Evolutionary conservation across 2,113 vertebrate species (phyloP).

Genomic region (Hypanus sabinus): DNA sequence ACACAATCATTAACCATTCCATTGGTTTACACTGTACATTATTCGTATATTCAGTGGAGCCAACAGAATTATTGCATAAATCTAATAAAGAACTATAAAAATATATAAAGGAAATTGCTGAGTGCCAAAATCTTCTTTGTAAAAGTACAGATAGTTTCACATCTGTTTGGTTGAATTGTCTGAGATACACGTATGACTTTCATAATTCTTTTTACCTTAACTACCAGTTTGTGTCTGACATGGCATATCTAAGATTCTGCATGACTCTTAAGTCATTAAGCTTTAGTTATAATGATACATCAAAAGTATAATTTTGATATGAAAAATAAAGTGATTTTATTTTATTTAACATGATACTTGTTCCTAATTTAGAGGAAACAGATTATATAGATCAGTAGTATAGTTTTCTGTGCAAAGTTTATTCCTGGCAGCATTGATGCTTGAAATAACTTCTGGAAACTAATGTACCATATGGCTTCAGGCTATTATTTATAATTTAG

Average conservation of each 20-base stretch:
- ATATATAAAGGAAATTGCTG: background rate
- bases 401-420: background rate
- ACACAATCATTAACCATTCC: background rate
- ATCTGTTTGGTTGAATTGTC: background rate
- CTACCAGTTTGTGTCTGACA: background rate
- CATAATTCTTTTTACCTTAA: background rate
- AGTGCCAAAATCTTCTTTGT: background rate
- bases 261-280: background rate
- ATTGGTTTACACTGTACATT: background rate
- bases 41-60: background rate
- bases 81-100: background rate
- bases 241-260: background rate
- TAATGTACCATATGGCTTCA: too few species aligned
- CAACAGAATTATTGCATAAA: background rate
- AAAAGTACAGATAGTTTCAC: background rate
- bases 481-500: too few species aligned
- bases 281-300: background rate
- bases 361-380: background rate
- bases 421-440: background rate
- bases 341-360: background rate
- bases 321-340: background rate
- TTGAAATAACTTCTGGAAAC: too few species aligned
- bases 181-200: too few species aligned
- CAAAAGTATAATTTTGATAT: background rate
- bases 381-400: background rate